Base-by-base conservation (phyloP, 2,888 invertebrate species). In the Perdita meconis region DNA sequence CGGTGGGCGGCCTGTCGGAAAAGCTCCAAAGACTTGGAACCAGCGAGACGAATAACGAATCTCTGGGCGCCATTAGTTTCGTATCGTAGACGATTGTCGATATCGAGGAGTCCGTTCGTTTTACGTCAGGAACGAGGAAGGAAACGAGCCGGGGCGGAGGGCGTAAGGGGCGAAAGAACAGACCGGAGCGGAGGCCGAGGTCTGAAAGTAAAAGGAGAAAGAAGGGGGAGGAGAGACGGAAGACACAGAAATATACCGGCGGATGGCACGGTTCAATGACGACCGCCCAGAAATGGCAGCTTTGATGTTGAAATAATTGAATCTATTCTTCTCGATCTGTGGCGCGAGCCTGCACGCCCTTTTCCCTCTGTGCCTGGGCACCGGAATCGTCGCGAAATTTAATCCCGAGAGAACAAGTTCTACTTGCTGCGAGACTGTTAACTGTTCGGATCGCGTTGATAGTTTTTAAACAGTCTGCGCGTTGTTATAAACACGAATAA, bases 281-380 rank as follows among this genome's bases (percentile, higher is more conserved):
- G 77, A 78, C 72, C 79, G 73, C 64, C 66, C 44, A 85, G 82
- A 82, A 88, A 86, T 76, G 81, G 81, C 64, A 80, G 86, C 88
- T 89, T 88, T 88, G 88, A 87, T 84, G 82, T 88, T 72, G 78
- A 86, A 87, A 88, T 88, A 88, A 89, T 89, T 83, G 83, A 88
- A 84, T 88, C 86, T 86, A 81, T 86, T 86, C 82, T 86, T 78
- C 78, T 64, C 50, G 38, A 10, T 34, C 63, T 53, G 65, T 36
- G 65, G 30, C 61, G 68, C 53, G 56, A 55, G 71, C 63, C 51
- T 66, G 63, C 63, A 24, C 67, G 36, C 55, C 70, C 42, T 56
- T 60, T 76, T 63, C 44, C 19, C 24, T 38, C 16, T 19, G 36
- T 13, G 34, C 67, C 73, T 84, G 78, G 84, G 63, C n/a, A 44